Base-by-base conservation (phyloP, 2,888 invertebrate genomes). In the Agriotes lineatus region DNA sequence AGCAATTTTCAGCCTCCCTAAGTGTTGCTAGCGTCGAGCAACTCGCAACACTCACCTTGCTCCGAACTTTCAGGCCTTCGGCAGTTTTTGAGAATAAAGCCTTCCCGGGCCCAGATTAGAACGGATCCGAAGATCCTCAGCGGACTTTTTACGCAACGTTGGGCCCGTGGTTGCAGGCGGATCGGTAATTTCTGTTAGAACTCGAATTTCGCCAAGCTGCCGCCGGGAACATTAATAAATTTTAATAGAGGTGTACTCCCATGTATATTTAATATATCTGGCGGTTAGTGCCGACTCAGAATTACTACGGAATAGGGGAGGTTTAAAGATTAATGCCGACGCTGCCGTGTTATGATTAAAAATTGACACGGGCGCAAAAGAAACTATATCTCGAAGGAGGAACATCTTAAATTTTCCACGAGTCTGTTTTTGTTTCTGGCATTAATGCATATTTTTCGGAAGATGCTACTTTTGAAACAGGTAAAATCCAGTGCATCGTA, bases 171-270 rank as follows among this genome's bases (percentile, higher is more conserved):
- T n/a, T n/a, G n/a, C n/a, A n/a, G n/a, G n/a, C n/a, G n/a, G n/a
- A n/a, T n/a, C n/a, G n/a, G n/a, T n/a, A n/a, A n/a, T n/a, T n/a
- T n/a, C n/a, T n/a, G n/a, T n/a, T n/a, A n/a, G n/a, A n/a, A n/a
- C n/a, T n/a, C n/a, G n/a, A n/a, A n/a, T n/a, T n/a, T n/a, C n/a
- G n/a, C n/a, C n/a, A n/a, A n/a, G 33, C 33, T 16, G 10, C 52
- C 52, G 10, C 12, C 48, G 57, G 57, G 37, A 10, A 18, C 39
- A 57, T 57, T 39, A 57, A 57, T 57, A 57, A 57, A 57, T 57
- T 57, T 57, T 57, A 57, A 57, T 57, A 57, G 30, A 52, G 33
- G 52, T 52, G 33, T 52, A 33, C 52, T 14, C 4, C 33, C 33
- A 30, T 52, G 52, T 33, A 52, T 52, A 52, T 52, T 52, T 52